Conservation (phyloP, 2,113 vertebrate species). For the Clupea harengus region DNA sequence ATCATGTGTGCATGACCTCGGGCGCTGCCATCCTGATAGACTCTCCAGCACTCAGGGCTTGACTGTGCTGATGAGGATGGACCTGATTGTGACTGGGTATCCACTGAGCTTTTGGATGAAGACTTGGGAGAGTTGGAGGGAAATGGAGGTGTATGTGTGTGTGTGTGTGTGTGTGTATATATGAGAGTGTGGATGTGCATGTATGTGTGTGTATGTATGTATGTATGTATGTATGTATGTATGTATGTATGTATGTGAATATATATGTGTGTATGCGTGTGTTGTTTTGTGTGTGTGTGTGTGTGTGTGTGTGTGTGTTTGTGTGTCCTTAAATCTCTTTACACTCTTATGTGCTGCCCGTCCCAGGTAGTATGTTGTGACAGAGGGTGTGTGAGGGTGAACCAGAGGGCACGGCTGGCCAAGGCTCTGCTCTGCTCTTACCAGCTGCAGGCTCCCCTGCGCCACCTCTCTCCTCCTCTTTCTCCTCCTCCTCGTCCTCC, state of each 20-base stretch:
- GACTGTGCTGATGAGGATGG: neutral
- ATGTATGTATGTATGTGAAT: neutral
- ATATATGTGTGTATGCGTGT: neutral
- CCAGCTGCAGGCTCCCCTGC: conserved; percentile 25
- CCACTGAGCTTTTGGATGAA: neutral
- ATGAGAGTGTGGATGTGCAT: neutral
- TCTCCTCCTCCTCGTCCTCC: conserved; percentile 21
- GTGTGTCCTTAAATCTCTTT: neutral
- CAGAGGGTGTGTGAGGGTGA: neutral
- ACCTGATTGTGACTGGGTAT: neutral
- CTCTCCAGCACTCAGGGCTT: too few species aligned
- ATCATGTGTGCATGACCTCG: neutral
- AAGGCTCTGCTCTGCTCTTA: neutral
- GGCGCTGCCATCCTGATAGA: neutral
- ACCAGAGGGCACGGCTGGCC: neutral
- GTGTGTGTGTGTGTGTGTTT: neutral
- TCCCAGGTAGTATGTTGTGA: neutral
- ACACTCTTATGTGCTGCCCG: neutral
- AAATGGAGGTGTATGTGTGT: neutral
- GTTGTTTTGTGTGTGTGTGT: neutral
- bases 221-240: neutral
- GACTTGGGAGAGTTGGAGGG: neutral
- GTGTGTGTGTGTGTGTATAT: neutral
- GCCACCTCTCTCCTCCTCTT: conserved; percentile 27
- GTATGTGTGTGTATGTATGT: too few species aligned